A percentile compares a stretch with the other conserved stretches of the same genome.
Conservation (phyloP, 2,888 invertebrate species). For the Dromius quadrimaculatus region DNA sequence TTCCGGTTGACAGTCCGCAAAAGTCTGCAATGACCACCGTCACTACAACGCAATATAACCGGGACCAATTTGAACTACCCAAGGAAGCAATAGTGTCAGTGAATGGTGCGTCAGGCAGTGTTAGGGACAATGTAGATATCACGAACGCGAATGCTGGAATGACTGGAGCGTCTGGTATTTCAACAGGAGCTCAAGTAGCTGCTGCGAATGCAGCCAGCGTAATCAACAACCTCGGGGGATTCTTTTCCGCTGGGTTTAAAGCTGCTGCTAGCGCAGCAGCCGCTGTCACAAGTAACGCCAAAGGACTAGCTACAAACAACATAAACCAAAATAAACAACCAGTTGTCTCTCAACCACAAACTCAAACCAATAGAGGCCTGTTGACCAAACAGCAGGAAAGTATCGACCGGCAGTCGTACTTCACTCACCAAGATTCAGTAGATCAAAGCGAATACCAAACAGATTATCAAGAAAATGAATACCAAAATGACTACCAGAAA, state of each 20-base stretch:
- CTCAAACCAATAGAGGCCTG: conserved; percentile 54
- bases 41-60: conserved; percentile 61
- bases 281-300: conserved; percentile 58
- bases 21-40: conserved; percentile 55
- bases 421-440: conserved; percentile 68
- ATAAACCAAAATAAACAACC: conserved; percentile 4
- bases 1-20: conserved; percentile 53
- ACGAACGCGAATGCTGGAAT: conserved; percentile 61
- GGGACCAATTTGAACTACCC: conserved; percentile 61
- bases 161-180: conserved; percentile 63
- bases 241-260: conserved; percentile 69
- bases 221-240: conserved; percentile 69
- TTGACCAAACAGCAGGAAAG: conserved; percentile 67
- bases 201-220: conserved; percentile 69
- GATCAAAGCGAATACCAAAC: conserved; percentile 60
- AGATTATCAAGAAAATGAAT: conserved; percentile 51
- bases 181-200: conserved; percentile 65
- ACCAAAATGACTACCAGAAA: conserved; percentile 12
- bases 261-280: conserved; percentile 63
- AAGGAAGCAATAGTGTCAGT: conserved; percentile 61
- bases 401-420: conserved; percentile 59
- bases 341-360: conserved; percentile 31
- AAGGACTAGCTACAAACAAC: conserved; percentile 13
- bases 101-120: conserved; percentile 53
- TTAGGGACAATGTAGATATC: conserved; percentile 54